Evolutionary conservation across 2,113 vertebrate genomes (phyloP).

Genomic region (human (Homo sapiens)): DNA sequence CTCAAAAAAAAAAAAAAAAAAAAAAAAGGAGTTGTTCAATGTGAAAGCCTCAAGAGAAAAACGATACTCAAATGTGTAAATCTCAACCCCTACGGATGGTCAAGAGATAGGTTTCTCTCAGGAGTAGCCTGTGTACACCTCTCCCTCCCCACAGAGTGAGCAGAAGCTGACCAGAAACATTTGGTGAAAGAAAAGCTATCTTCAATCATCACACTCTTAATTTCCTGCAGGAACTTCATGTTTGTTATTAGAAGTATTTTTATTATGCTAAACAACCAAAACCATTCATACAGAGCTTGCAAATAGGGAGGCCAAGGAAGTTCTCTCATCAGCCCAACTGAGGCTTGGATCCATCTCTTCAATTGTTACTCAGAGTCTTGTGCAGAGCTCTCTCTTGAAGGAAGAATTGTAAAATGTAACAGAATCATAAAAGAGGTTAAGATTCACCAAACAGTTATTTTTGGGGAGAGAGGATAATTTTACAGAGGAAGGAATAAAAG

Average conservation of each 20-base stretch:
- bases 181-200: not conserved
- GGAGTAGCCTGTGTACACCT: not conserved
- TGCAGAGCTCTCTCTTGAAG: not conserved
- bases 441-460: not conserved
- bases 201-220: not conserved
- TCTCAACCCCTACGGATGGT: not conserved
- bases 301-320: not conserved
- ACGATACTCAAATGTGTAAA: not conserved
- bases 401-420: not conserved
- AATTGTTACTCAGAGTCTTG: not conserved
- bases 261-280: not conserved
- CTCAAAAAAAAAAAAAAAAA: too few relatives aligned
- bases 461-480: not conserved
- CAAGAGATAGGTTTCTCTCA: not conserved
- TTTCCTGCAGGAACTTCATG: not conserved
- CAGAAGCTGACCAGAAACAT: not conserved
- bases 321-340: not conserved
- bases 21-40: not conserved
- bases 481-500: not conserved
- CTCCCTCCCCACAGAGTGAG: not conserved
- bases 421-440: not conserved
- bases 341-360: not conserved
- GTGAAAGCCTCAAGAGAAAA: not conserved
- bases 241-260: slow-evolving; percentile 5
- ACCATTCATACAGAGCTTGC: not conserved